A percentile compares a stretch with the other conserved stretches of the same genome.
Evolutionary conservation across 2,888 invertebrate species (phyloP).

Genomic region (Polietes domitor): DNA sequence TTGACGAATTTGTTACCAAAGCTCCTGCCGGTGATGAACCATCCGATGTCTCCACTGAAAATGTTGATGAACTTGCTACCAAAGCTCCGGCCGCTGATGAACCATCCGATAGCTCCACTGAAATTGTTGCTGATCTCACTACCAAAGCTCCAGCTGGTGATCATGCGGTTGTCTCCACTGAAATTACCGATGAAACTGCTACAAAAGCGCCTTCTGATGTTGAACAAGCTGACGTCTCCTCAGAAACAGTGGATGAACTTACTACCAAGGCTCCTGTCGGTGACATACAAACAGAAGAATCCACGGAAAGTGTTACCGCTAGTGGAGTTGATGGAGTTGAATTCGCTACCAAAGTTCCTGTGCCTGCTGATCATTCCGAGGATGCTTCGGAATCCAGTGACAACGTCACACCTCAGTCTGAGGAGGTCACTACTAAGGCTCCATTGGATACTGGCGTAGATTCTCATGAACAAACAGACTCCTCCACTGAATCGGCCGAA

Average conservation of each 20-base stretch:
- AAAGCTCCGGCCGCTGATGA: not conserved
- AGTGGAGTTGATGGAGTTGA: too few relatives aligned
- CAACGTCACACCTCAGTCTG: too few relatives aligned
- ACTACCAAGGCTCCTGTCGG: not conserved
- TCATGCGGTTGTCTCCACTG: slow-evolving; percentile 46
- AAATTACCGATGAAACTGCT: slow-evolving; percentile 25
- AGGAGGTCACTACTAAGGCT: too few relatives aligned
- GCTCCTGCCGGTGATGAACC: slow-evolving; percentile 42
- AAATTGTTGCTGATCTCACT: not conserved
- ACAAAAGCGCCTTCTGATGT: slow-evolving; percentile 16
- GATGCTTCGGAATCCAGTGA: too few relatives aligned
- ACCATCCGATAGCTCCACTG: slow-evolving; percentile 47
- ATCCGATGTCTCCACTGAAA: slow-evolving; percentile 10
- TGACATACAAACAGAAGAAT: slow-evolving; percentile 39
- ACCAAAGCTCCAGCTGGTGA: not conserved
- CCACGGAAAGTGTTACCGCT: slow-evolving; percentile 17
- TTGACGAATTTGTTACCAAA: slow-evolving; percentile 44
- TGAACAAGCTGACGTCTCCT: slow-evolving; percentile 22
- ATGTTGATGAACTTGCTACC: not conserved
- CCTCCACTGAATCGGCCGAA: too few relatives aligned
- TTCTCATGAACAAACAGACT: too few relatives aligned
- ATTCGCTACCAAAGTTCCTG: too few relatives aligned
- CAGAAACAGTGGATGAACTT: slow-evolving; percentile 8
- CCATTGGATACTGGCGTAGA: too few relatives aligned
- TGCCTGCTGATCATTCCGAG: too few relatives aligned